These are phyloP conservation scores for Dendrolimus kikuchii DNA, from an alignment of 1,140 invertebrate genomes.

Conservation along the genomic window DNA sequence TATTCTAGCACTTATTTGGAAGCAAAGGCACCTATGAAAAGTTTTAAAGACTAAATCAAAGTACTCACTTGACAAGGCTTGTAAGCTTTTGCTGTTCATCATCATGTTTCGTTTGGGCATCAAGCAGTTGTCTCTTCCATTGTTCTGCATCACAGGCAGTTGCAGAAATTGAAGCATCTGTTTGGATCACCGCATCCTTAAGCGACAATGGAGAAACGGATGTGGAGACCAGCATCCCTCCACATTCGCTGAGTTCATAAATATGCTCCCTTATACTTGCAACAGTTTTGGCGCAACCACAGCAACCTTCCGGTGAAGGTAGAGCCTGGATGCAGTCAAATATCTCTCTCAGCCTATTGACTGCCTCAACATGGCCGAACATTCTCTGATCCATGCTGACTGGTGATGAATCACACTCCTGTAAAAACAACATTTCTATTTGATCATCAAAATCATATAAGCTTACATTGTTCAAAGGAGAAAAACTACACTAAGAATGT, in stretches of 20 bases:
- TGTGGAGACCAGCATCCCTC: slow-evolving; percentile 4
- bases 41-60: background rate
- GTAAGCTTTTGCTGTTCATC: slow-evolving; percentile 33
- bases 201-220: background rate
- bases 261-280: slow-evolving; percentile 10
- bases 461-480: no score
- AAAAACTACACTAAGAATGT: no score
- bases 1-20: no score
- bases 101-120: slow-evolving; percentile 18
- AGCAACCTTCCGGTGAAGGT: background rate
- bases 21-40: background rate
- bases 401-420: slow-evolving; percentile 32
- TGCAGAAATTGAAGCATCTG: no score
- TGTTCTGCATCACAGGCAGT: no score
- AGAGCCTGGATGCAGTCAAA: slow-evolving; percentile 5
- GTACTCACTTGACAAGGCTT: slow-evolving; percentile 31
- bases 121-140: slow-evolving; percentile 6
- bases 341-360: slow-evolving; percentile 15
- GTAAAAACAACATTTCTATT: background rate
- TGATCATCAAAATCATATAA: no score
- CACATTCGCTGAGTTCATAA: slow-evolving; percentile 14
- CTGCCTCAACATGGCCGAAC: slow-evolving; percentile 9
- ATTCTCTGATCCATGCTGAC: slow-evolving; percentile 21
- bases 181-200: no score
- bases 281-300: slow-evolving; percentile 1